Conservation (phyloP, 2,888 invertebrate species). For the Acanthosepion pharaonis region DNA sequence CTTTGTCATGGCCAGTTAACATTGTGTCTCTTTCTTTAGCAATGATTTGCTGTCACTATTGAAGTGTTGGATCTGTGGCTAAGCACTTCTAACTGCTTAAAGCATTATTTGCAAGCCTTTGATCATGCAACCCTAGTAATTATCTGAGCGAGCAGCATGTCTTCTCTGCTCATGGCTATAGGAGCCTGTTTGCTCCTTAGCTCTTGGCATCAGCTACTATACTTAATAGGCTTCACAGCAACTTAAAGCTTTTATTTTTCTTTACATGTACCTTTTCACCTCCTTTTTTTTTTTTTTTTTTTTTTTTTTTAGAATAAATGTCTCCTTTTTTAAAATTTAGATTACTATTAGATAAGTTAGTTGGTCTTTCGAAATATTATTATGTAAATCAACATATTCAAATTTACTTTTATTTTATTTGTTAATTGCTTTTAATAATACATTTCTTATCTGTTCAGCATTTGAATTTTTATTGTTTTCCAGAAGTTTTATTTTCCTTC, state of each 20-base stretch:
- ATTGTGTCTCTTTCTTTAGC: not conserved
- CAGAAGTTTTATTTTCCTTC: no score
- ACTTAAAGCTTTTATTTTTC: not conserved
- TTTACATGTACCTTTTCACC: not conserved
- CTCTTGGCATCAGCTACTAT: not conserved
- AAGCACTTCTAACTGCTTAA: slow-evolving; percentile 35
- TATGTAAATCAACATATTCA: not conserved
- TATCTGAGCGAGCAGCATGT: not conserved
- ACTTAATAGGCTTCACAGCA: slow-evolving; percentile 24
- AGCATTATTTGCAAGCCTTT: slow-evolving; percentile 14
- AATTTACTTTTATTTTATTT: not conserved
- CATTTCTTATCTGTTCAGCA: no score
- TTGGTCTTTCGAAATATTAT: not conserved
- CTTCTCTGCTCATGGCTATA: slow-evolving; percentile 25
- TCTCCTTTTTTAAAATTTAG: not conserved
- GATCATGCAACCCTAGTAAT: slow-evolving; percentile 45
- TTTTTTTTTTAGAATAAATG: not conserved
- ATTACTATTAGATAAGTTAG: not conserved
- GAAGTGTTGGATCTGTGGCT: slow-evolving; percentile 34
- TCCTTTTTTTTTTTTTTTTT: no score
- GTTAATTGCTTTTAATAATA: not conserved
- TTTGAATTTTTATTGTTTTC: no score
- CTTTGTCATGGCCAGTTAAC: slow-evolving; percentile 11
- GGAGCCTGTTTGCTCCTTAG: not conserved
- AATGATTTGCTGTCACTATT: slow-evolving; percentile 8